phyloP scores from a whole-genome alignment of 2,888 invertebrate genomes.

The Ormyrus labotus region DNA sequence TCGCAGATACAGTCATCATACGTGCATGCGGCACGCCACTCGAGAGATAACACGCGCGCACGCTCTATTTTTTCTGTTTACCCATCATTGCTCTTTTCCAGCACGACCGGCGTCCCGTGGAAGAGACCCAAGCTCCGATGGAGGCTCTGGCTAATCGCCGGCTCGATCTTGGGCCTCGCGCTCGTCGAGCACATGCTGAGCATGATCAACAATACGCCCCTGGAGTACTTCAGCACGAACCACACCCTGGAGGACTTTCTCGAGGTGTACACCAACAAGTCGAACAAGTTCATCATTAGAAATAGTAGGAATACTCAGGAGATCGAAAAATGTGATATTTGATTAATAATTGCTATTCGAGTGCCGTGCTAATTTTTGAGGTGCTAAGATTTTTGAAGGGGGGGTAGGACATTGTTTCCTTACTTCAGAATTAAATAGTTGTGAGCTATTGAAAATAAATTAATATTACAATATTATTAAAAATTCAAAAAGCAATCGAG shows the following conservation, averaged over 20 bases:
- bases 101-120: conserved; percentile 56
- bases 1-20: too few species aligned
- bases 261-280: conserved; percentile 63
- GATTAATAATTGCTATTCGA: too few species aligned
- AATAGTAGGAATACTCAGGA: conserved; percentile 59
- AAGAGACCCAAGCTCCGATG: conserved; percentile 65
- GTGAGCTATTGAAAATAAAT: too few species aligned
- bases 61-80: neutral
- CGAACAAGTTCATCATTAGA: conserved; percentile 69
- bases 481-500: too few species aligned
- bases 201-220: conserved; percentile 63
- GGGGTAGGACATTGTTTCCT: too few species aligned
- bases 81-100: neutral
- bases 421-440: too few species aligned
- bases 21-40: too few species aligned
- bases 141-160: conserved; percentile 66
- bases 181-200: conserved; percentile 71
- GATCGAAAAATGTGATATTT: too few species aligned
- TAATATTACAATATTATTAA: too few species aligned
- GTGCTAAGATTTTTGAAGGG: too few species aligned
- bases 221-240: conserved; percentile 60
- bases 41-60: too few species aligned
- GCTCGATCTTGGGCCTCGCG: conserved; percentile 64
- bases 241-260: conserved; percentile 65
- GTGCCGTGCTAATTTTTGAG: too few species aligned